Evolutionary conservation across 2,888 invertebrate genomes (phyloP).

Genomic region (Philonicus albiceps): DNA sequence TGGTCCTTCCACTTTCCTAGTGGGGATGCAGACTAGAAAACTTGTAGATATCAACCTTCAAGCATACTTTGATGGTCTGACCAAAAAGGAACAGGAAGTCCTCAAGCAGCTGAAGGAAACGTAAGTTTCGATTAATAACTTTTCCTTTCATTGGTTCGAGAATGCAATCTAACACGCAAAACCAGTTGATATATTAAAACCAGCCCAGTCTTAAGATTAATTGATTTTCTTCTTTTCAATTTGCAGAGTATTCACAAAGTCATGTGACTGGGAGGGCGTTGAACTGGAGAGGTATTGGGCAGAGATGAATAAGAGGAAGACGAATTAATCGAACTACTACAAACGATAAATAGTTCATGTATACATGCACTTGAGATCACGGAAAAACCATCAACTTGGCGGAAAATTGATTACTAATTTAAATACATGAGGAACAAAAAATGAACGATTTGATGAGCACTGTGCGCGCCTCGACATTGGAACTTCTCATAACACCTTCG

Average conservation of each 20-base stretch:
- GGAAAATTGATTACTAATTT: not conserved
- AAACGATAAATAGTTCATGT: not conserved
- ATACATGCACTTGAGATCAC: not conserved
- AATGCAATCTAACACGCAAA: not conserved
- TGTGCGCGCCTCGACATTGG: not conserved
- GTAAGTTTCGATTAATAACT: slow-evolving; percentile 60
- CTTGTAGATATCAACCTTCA: slow-evolving; percentile 72
- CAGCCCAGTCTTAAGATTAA: not conserved
- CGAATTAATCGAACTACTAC: not conserved
- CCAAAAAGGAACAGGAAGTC: slow-evolving; percentile 70
- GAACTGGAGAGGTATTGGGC: slow-evolving; percentile 67
- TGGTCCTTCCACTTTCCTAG: slow-evolving; percentile 74
- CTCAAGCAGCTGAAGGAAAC: slow-evolving; percentile 70
- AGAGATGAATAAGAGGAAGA: slow-evolving; percentile 50
- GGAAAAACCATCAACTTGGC: not conserved
- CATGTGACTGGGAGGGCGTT: slow-evolving; percentile 70
- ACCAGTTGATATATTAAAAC: not conserved
- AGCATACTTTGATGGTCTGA: slow-evolving; percentile 71
- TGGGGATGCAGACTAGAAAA: slow-evolving; percentile 76
- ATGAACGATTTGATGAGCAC: not conserved
- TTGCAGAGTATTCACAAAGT: slow-evolving; percentile 64
- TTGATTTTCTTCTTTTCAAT: slow-evolving; percentile 49
- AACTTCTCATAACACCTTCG: not conserved
- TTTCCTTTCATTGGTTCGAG: not conserved
- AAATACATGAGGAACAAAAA: not conserved